Conservation (phyloP, 2,888 invertebrate species). For the Tetragnatha montana region DNA sequence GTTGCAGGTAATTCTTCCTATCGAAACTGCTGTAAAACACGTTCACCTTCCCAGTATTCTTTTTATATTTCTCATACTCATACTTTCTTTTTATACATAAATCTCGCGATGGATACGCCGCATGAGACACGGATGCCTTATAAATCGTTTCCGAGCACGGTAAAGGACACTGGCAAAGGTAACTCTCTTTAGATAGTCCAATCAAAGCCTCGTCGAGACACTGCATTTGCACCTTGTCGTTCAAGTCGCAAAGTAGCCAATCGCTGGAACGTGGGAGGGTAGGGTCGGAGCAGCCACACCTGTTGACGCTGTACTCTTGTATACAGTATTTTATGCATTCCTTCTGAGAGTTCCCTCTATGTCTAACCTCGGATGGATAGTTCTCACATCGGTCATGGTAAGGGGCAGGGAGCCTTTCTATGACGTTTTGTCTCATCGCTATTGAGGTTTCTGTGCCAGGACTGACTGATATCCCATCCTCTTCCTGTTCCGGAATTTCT, state of each 20-base stretch:
- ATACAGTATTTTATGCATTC: neutral
- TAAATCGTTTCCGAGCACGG: constrained; percentile 28
- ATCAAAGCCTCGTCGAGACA: constrained; percentile 27
- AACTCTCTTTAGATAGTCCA: neutral
- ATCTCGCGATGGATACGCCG: neutral
- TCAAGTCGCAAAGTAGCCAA: neutral
- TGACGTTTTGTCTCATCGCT: neutral
- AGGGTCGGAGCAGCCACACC: constrained; percentile 1
- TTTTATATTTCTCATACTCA: neutral
- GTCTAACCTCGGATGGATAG: neutral
- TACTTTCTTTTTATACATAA: neutral
- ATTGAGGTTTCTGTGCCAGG: constrained; percentile 45
- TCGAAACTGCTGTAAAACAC: constrained; percentile 30
- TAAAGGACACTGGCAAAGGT: constrained; percentile 33
- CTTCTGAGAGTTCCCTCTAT: neutral
- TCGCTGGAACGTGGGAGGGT: neutral
- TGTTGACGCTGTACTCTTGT: constrained; percentile 11
- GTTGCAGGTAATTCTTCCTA: constrained; percentile 5
- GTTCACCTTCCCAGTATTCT: constrained; percentile 4
- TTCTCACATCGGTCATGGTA: constrained; percentile 28
- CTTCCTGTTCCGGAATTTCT: constrained; percentile 44
- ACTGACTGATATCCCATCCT: constrained; percentile 34
- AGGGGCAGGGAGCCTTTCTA: constrained; percentile 27
- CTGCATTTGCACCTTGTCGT: neutral
- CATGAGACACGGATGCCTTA: neutral